Evolutionary conservation across 2,888 invertebrate genomes (phyloP).

Genomic region (Arge pagana): DNA sequence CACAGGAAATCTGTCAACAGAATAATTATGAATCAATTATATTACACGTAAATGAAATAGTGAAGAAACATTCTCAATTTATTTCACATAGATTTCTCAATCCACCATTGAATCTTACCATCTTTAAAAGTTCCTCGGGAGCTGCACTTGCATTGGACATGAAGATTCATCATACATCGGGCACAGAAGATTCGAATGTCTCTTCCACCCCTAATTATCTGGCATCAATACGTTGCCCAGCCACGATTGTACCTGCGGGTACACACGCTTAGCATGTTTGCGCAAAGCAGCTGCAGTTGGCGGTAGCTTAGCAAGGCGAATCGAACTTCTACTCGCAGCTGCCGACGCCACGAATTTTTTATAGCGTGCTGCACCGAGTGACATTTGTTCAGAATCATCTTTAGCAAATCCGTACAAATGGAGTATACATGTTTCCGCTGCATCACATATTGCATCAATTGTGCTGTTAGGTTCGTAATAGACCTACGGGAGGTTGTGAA

Average conservation of each 20-base stretch:
- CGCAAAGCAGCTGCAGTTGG: constrained; percentile 9
- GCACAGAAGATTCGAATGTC: background rate
- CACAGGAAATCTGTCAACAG: background rate
- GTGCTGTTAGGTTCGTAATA: background rate
- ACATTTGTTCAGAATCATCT: background rate
- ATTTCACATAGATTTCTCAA: background rate
- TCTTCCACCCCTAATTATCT: constrained; percentile 3
- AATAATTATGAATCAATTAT: constrained; percentile 3
- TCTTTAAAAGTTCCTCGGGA: background rate
- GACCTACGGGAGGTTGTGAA: background rate
- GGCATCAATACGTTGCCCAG: background rate
- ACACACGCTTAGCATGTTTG: constrained; percentile 8
- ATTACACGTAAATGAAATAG: background rate
- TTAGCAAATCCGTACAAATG: background rate
- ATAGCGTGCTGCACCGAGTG: background rate
- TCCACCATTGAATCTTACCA: constrained; percentile 1
- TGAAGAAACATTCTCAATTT: background rate
- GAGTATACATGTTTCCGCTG: constrained; percentile 1
- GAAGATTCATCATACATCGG: too few relatives aligned
- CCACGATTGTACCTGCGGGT: constrained; percentile 1
- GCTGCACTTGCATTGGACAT: constrained; percentile 10
- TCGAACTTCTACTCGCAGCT: background rate
- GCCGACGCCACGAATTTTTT: constrained; percentile 2
- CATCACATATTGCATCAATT: constrained; percentile 2
- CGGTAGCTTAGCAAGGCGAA: constrained; percentile 4